phyloP scores from a whole-genome alignment of 1,140 invertebrate species.

The Dendroctonus ponderosae region DNA sequence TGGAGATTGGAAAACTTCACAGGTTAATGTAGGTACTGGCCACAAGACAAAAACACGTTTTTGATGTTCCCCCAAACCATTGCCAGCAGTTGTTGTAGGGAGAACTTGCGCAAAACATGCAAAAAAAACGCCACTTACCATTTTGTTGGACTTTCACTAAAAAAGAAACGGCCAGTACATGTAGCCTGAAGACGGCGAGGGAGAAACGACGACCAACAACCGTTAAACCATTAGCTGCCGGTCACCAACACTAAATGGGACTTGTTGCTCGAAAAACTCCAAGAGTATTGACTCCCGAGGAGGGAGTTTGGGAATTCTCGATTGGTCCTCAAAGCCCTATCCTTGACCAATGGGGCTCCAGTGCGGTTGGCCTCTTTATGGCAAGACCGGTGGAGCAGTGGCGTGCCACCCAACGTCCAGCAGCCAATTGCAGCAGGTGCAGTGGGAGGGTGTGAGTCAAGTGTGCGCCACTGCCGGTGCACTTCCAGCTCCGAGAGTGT shows the following conservation, averaged over 20 bases:
- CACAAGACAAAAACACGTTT: not conserved
- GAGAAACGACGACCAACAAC: not conserved
- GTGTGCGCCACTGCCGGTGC: too few species aligned
- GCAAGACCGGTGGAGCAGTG: too few species aligned
- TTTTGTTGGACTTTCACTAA: not conserved
- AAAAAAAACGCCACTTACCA: not conserved
- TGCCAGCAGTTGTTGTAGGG: not conserved
- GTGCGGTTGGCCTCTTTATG: slow-evolving; percentile 38
- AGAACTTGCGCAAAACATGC: not conserved
- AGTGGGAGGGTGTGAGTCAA: too few species aligned
- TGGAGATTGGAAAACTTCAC: not conserved
- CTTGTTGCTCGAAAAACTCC: slow-evolving; percentile 42
- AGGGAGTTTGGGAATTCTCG: slow-evolving; percentile 35
- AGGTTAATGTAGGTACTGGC: not conserved
- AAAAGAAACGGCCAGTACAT: not conserved
- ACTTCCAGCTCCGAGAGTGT: too few species aligned
- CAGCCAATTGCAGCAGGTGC: too few species aligned
- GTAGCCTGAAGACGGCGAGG: not conserved
- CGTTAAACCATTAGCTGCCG: not conserved
- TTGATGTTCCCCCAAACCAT: not conserved
- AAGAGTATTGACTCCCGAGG: slow-evolving; percentile 41
- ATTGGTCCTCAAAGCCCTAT: slow-evolving; percentile 40
- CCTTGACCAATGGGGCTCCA: slow-evolving; percentile 41
- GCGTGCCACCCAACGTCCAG: too few species aligned
- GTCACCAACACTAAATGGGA: slow-evolving; percentile 32